Conservation (phyloP, 2,797 vertebrate genomes). For the Sciurus vulgaris region DNA sequence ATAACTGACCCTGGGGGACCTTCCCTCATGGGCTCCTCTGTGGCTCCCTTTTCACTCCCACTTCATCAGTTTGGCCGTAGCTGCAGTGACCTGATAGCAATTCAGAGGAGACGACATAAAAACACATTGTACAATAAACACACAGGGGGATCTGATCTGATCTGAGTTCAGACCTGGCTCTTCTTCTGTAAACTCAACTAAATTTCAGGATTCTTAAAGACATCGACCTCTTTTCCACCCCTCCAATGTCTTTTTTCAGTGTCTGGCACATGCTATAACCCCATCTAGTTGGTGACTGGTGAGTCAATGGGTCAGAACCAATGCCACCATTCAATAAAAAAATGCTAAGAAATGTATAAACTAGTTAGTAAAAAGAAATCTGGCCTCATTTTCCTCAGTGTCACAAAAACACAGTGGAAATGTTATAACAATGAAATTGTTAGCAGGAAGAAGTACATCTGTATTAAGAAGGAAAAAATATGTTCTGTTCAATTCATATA, state of each 20-base stretch:
- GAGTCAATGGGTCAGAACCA: background rate
- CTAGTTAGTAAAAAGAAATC: background rate
- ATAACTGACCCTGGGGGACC: background rate
- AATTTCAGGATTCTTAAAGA: background rate
- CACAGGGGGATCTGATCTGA: background rate
- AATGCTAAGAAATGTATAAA: background rate
- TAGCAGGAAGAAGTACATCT: background rate
- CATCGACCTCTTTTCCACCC: background rate
- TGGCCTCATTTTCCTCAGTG: background rate
- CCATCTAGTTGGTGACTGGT: background rate
- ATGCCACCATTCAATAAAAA: background rate
- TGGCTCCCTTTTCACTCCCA: background rate
- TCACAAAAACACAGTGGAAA: background rate
- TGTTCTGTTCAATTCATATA: background rate
- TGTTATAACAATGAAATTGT: background rate
- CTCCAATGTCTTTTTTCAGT: background rate
- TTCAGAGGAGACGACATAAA: background rate
- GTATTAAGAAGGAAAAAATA: background rate
- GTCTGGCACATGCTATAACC: background rate
- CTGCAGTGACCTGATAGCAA: background rate
- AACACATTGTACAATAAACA: background rate
- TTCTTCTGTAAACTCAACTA: constrained; percentile 7
- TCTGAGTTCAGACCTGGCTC: background rate
- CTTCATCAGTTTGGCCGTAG: background rate
- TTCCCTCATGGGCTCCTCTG: too few relatives aligned